These are phyloP conservation scores for Syngnathus scovelli DNA, from an alignment of 2,113 vertebrate species.

Conservation along the genomic window DNA sequence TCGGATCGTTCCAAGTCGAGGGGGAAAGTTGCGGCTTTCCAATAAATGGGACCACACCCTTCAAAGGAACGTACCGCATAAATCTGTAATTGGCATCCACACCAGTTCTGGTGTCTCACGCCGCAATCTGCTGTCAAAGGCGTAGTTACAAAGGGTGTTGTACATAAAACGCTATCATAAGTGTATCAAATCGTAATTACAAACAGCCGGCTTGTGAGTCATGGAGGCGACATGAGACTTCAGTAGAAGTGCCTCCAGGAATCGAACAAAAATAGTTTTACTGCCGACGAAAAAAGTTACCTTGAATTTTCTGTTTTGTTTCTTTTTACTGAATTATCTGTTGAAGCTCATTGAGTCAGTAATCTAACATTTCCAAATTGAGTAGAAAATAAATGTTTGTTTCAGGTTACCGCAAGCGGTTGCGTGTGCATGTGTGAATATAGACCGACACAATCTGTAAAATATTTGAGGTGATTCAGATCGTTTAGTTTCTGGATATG, in stretches of 20 bases:
- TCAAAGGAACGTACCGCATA: slow-evolving; percentile 21
- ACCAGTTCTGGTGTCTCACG: slow-evolving; percentile 28
- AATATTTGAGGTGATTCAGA: background rate
- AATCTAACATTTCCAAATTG: background rate
- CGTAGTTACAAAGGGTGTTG: slow-evolving; percentile 53
- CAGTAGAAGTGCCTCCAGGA: slow-evolving; percentile 50
- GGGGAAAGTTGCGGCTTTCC: slow-evolving; percentile 37
- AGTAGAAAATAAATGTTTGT: background rate
- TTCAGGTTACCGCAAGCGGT: too few relatives aligned
- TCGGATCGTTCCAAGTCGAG: slow-evolving; percentile 43
- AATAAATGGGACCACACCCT: slow-evolving; percentile 41
- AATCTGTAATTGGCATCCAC: slow-evolving; percentile 38
- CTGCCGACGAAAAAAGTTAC: slow-evolving; percentile 40
- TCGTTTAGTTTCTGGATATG: background rate
- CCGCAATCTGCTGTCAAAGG: slow-evolving; percentile 27
- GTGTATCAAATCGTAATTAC: slow-evolving; percentile 9
- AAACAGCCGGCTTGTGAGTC: slow-evolving; percentile 45
- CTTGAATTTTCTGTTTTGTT: slow-evolving; percentile 6
- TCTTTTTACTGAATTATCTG: too few relatives aligned
- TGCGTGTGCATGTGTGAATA: background rate
- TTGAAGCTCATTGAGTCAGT: background rate
- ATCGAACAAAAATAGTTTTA: slow-evolving; percentile 60
- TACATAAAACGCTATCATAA: slow-evolving; percentile 35
- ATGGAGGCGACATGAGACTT: slow-evolving; percentile 47
- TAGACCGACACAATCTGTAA: background rate